Conservation (phyloP, 2,888 invertebrate species). For the Thyatira batis region DNA sequence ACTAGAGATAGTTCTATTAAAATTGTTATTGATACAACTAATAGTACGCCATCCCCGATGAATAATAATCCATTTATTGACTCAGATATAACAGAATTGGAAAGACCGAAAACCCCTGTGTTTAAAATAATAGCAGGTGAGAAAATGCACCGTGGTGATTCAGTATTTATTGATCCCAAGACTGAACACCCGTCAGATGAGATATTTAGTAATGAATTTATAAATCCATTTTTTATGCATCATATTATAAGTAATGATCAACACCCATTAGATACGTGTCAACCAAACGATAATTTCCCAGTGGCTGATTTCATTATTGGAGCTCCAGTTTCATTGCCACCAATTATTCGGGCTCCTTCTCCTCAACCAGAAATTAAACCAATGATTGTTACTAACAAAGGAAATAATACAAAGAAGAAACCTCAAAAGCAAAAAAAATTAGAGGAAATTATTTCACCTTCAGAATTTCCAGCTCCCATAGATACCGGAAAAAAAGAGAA, state of each 20-base stretch:
- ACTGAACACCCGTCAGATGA: constrained; percentile 40
- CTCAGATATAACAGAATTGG: constrained; percentile 37
- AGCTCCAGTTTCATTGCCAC: constrained; percentile 76
- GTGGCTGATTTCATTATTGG: constrained; percentile 76
- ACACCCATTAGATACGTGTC: constrained; percentile 6
- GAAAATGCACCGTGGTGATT: constrained; percentile 47
- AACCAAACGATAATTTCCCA: constrained; percentile 38
- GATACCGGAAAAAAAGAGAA: constrained; percentile 13
- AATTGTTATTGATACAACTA: constrained; percentile 47
- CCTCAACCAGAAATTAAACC: constrained; percentile 60
- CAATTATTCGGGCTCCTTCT: constrained; percentile 55
- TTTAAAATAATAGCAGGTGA: constrained; percentile 66
- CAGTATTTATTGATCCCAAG: constrained; percentile 49
- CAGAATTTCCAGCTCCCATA: constrained; percentile 39
- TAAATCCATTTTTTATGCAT: constrained; percentile 67
- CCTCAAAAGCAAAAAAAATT: constrained; percentile 15
- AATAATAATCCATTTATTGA: constrained; percentile 56
- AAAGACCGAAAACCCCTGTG: constrained; percentile 70
- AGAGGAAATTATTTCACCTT: constrained; percentile 25
- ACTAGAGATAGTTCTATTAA: constrained; percentile 48
- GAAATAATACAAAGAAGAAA: constrained; percentile 17
- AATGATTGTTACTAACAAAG: constrained; percentile 39
- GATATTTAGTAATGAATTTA: constrained; percentile 55
- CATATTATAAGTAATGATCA: constrained; percentile 31
- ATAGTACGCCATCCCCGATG: constrained; percentile 30